phyloP scores from a whole-genome alignment of 2,888 invertebrate species.

The Ectropis crepuscularia region DNA sequence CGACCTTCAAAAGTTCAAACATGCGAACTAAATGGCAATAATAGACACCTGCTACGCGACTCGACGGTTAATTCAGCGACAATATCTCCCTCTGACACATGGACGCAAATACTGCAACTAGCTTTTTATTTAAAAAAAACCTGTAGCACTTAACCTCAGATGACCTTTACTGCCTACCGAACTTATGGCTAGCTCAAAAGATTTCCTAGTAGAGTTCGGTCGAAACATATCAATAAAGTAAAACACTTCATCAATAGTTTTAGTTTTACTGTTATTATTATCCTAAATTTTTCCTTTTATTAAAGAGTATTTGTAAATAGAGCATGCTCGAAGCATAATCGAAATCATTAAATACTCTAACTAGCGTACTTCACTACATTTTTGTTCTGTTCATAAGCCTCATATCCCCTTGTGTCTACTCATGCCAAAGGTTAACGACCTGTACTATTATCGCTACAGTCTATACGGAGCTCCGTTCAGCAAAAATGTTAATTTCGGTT shows the following conservation, averaged over 20 bases:
- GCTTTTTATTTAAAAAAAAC: too few relatives aligned
- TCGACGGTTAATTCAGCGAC: conserved; percentile 69
- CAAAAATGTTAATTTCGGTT: conserved; percentile 64
- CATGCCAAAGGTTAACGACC: conserved; percentile 75
- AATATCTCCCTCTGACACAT: conserved; percentile 48
- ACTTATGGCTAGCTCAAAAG: too few relatives aligned
- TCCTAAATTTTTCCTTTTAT: too few relatives aligned
- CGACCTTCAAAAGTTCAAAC: conserved; percentile 81
- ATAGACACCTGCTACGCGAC: conserved; percentile 77
- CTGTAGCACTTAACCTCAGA: too few relatives aligned
- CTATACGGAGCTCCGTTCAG: conserved; percentile 29
- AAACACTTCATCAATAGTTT: too few relatives aligned
- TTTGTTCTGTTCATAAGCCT: conserved; percentile 19
- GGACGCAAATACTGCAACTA: conserved; percentile 28
- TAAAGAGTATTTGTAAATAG: too few relatives aligned
- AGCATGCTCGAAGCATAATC: too few relatives aligned
- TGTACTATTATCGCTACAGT: conserved; percentile 63
- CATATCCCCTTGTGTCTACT: conserved; percentile 46
- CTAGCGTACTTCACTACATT: conserved; percentile 19
- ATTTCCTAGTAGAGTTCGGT: too few relatives aligned
- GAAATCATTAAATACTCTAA: conserved; percentile 2
- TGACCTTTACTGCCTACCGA: too few relatives aligned
- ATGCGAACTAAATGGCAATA: conserved; percentile 69
- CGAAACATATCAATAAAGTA: too few relatives aligned
- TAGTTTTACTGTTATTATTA: too few relatives aligned